Conservation (phyloP, 2,797 vertebrate species). For the Enteromius mattozi region DNA sequence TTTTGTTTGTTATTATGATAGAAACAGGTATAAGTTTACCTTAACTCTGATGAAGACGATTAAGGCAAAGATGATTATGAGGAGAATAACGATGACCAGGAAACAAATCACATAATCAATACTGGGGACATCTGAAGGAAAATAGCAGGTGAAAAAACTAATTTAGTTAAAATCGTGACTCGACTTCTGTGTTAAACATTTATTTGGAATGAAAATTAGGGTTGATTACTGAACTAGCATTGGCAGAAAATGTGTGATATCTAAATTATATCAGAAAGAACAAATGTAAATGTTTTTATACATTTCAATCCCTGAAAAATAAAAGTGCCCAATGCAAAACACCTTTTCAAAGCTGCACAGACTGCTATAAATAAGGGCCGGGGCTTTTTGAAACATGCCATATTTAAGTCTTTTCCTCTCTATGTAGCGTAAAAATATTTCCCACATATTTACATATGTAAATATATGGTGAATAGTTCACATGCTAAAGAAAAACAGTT, state of each 20-base stretch:
- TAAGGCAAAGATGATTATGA: slow-evolving; percentile 56
- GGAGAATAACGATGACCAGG: slow-evolving; percentile 61
- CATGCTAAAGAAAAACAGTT: neutral
- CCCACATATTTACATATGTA: slow-evolving; percentile 14
- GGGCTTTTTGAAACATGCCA: neutral
- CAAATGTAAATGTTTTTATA: neutral
- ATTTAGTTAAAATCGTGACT: neutral
- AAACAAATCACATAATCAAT: slow-evolving; percentile 42
- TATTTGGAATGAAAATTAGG: neutral
- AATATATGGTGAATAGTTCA: neutral
- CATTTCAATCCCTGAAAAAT: neutral
- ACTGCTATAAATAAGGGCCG: neutral
- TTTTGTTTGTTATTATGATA: slow-evolving; percentile 3
- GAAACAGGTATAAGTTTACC: slow-evolving; percentile 63
- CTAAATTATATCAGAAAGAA: neutral
- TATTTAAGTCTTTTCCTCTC: neutral
- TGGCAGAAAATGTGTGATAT: neutral
- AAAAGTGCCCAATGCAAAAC: neutral
- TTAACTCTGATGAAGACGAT: slow-evolving; percentile 73
- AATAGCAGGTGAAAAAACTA: neutral
- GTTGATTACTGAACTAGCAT: neutral
- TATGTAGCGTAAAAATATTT: neutral
- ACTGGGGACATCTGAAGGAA: neutral
- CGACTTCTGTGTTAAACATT: neutral
- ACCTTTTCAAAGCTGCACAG: neutral